A percentile compares a stretch with the other conserved stretches of the same genome.
Conservation (phyloP, 2,888 invertebrate species). For the Hirtodrosophila trivittata region DNA sequence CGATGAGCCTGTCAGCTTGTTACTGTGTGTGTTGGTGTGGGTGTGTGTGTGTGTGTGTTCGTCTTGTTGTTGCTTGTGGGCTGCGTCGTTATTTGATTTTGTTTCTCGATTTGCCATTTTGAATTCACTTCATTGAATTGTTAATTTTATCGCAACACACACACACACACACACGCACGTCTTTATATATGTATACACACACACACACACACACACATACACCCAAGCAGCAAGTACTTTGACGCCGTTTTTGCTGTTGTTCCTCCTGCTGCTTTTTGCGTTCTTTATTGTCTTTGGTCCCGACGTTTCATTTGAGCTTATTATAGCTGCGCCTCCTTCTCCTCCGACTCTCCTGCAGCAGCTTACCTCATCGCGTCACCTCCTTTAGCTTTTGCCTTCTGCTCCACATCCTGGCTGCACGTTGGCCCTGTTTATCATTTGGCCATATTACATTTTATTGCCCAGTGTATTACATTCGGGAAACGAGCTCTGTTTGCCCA, state of each 20-base stretch:
- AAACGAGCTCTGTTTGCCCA: slow-evolving; percentile 34
- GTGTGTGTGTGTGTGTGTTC: slow-evolving; percentile 14
- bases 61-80: slow-evolving; percentile 36
- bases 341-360: background rate
- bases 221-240: slow-evolving; percentile 1
- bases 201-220: slow-evolving; percentile 2
- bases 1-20: slow-evolving; percentile 3
- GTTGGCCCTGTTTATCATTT: slow-evolving; percentile 60
- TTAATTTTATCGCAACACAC: slow-evolving; percentile 70
- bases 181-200: slow-evolving; percentile 4
- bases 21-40: background rate
- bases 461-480: slow-evolving; percentile 52
- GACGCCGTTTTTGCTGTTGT: slow-evolving; percentile 12
- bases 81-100: slow-evolving; percentile 64
- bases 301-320: slow-evolving; percentile 66
- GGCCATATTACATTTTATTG: slow-evolving; percentile 74
- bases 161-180: slow-evolving; percentile 25
- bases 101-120: slow-evolving; percentile 75
- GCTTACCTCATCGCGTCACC: background rate
- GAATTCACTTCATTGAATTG: slow-evolving; percentile 79
- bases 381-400: background rate
- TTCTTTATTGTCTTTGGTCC: slow-evolving; percentile 68
- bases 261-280: slow-evolving; percentile 16
- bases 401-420: background rate
- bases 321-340: slow-evolving; percentile 29